Evolutionary conservation across 2,113 vertebrate species (phyloP).

Genomic region (Struthio camelus): DNA sequence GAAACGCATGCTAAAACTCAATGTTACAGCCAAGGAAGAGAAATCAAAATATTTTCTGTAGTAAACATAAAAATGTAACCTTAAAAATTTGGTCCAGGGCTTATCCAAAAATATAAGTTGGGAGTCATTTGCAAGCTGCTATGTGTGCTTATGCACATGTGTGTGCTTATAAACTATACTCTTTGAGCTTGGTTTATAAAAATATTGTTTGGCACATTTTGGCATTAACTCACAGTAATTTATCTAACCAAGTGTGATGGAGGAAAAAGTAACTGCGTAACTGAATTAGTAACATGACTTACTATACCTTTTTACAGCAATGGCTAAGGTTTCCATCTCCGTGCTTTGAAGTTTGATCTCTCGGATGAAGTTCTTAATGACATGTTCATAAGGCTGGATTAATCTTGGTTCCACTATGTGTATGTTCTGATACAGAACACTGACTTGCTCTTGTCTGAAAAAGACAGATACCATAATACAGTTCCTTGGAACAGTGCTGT

Average conservation of each 20-base stretch:
- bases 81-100: background rate
- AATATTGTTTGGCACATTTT: background rate
- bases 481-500: background rate
- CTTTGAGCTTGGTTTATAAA: background rate
- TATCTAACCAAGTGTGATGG: background rate
- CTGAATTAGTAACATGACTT: background rate
- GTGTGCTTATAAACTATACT: background rate
- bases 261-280: background rate
- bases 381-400: constrained; percentile 88
- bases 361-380: constrained; percentile 88
- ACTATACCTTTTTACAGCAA: constrained; percentile 90
- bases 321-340: constrained; percentile 93
- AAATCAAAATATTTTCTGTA: background rate
- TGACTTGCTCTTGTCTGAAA: constrained; percentile 87
- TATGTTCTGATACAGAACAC: constrained; percentile 92
- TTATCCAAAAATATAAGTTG: background rate
- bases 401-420: constrained; percentile 89
- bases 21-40: background rate
- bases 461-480: background rate
- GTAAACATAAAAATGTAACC: background rate
- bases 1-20: background rate
- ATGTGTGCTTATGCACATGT: background rate
- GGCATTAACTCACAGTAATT: background rate
- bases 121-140: background rate
- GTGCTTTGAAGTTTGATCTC: constrained; percentile 92